These are phyloP conservation scores for Onthophagus taurus DNA, from an alignment of 1,140 invertebrate genomes.

Conservation along the genomic window DNA sequence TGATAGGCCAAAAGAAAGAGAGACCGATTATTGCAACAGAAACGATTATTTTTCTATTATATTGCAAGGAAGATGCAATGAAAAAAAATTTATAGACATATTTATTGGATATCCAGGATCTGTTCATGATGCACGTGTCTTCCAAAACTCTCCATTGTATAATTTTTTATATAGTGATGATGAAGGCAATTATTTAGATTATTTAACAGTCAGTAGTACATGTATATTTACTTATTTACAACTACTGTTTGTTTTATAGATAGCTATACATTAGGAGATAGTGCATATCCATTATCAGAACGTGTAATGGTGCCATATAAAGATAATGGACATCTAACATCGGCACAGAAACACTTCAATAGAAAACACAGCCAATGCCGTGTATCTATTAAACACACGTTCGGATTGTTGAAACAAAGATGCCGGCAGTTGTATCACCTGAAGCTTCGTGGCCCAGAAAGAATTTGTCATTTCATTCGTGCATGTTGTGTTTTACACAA, in stretches of 20 bases:
- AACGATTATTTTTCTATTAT: no score
- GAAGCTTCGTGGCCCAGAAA: conserved; percentile 14
- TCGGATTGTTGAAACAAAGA: conserved; percentile 16
- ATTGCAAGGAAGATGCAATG: conserved; percentile 18
- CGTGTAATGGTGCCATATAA: conserved; percentile 16
- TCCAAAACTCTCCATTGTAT: conserved; percentile 14
- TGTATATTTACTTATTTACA: no score
- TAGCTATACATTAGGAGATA: conserved; percentile 16
- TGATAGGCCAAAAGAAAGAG: conserved; percentile 19
- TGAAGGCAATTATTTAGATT: no score
- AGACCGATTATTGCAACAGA: conserved; percentile 24
- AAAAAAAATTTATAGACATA: conserved; percentile 22
- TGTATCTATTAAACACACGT: conserved; percentile 17
- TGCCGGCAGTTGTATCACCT: conserved; percentile 15
- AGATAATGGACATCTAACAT: no score
- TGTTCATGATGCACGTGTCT: conserved; percentile 25
- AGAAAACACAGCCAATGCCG: conserved; percentile 8
- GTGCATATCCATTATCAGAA: conserved; percentile 10
- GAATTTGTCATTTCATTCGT: conserved; percentile 15
- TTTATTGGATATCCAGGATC: conserved; percentile 25
- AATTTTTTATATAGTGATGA: conserved; percentile 7
- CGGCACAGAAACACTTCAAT: no score
- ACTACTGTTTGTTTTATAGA: no score
- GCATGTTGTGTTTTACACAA: conserved; percentile 21
- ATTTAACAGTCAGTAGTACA: no score